A percentile compares a stretch with the other conserved stretches of the same genome.
Conservation (phyloP, 2,797 vertebrate genomes). For the Sebastiscus albofasciatus region DNA sequence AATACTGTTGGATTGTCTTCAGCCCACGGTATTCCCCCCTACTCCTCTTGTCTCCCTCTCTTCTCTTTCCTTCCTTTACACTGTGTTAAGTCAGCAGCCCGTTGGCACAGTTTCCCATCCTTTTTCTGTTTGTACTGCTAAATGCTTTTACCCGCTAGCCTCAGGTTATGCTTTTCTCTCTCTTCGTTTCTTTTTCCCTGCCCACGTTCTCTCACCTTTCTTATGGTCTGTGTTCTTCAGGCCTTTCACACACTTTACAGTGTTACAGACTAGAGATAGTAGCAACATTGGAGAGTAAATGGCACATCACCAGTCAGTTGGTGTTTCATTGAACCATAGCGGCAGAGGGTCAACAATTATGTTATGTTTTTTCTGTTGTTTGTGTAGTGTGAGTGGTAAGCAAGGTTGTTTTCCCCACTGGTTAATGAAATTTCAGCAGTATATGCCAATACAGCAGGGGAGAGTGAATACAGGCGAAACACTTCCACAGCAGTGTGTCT, state of each 20-base stretch:
- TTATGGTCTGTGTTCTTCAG: conserved; percentile 12
- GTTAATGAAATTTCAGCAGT: not conserved
- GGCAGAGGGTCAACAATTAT: not conserved
- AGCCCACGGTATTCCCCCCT: conserved; percentile 7
- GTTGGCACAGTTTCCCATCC: conserved; percentile 39
- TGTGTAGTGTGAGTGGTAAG: not conserved
- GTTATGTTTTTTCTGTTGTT: not conserved
- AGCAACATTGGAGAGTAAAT: not conserved
- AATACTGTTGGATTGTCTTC: conserved; percentile 32
- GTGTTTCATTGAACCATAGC: not conserved
- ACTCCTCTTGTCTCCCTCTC: conserved; percentile 11
- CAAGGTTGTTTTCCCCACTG: not conserved
- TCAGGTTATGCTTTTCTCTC: conserved; percentile 39
- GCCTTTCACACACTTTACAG: conserved; percentile 27
- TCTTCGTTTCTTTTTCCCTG: conserved; percentile 3
- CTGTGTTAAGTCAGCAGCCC: conserved; percentile 57
- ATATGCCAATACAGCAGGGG: not conserved
- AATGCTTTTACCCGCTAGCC: conserved; percentile 49
- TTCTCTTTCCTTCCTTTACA: conserved; percentile 17
- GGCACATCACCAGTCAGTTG: not conserved
- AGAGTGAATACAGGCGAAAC: not conserved
- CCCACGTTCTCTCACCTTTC: conserved; percentile 38
- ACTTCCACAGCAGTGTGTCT: not conserved
- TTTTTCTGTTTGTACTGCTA: conserved; percentile 53
- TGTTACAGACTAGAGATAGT: conserved; percentile 13